Base-by-base conservation (phyloP, 2,888 invertebrate genomes). In the Diplazon laetatorius region DNA sequence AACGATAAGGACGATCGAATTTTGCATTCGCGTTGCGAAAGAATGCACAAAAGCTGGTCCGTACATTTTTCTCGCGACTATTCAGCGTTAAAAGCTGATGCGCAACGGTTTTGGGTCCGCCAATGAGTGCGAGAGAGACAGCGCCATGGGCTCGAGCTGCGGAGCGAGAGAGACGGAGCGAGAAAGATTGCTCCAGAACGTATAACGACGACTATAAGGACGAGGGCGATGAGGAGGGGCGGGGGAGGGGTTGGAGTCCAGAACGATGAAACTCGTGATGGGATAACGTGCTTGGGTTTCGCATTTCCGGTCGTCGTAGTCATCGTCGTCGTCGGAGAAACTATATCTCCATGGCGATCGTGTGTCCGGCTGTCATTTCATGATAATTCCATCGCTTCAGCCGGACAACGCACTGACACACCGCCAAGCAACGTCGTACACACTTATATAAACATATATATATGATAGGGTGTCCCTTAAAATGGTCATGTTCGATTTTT, bases 251-350 rank as follows among this genome's bases (percentile, higher is more conserved):
- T n/a, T n/a, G n/a, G n/a, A n/a, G n/a, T n/a, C n/a, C 10, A 39
- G 1, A 12, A 25, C 10, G 35, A 52, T n/a, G 39, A 6, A 42
- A 25, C 16, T 52, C 12, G 22, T 22, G 71, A 50, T 65, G 50
- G 59, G 59, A 66, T 57, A 71, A 52, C 37, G 42, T 46, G 25
- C 9, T 22, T 14, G 65, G 39, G 39, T 70, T 42, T 65, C 70
- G 60, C 50, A 66, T 69, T 76, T 76, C 71, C 66, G 71, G 52
- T 66, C 55, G 66, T 62, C 60, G 52, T n/a, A 71, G 66, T 52
- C 60, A 20, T 37, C 14, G 16, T 12, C n/a, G 12, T 25, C 25
- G 63, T 10, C 63, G 46, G 14, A 22, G 37, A 20, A 10, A 62
- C 46, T 30, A 37, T 30, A 14, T 25, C n/a, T 42, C n/a, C n/a